Conservation (phyloP, 30 jellyfish, hydroid and myxozoan species). For the Nemopilema nomurai region DNA sequence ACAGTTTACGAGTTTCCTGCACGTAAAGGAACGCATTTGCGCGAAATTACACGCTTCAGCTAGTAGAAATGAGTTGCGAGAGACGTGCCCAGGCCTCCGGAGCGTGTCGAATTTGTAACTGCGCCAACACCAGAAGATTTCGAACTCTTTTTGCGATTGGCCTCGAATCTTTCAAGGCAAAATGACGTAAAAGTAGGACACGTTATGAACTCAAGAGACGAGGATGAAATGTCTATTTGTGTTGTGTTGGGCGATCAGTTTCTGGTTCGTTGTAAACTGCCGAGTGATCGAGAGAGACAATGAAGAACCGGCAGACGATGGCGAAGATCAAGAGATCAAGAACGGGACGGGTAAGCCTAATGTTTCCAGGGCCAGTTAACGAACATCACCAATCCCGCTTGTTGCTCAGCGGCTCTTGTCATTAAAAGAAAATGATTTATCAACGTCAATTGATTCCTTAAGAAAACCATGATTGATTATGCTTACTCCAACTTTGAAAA, state of each 20-base stretch:
- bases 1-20: slow-evolving; percentile 9
- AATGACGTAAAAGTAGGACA: slow-evolving; percentile 15
- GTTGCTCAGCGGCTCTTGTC: too few species aligned
- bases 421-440: too few species aligned
- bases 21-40: slow-evolving; percentile 11
- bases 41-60: slow-evolving; percentile 70
- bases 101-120: not conserved
- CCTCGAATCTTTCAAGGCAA: not conserved
- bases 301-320: slow-evolving; percentile 26
- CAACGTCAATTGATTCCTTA: too few species aligned
- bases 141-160: not conserved
- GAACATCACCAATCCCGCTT: too few species aligned
- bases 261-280: slow-evolving; percentile 24
- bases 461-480: too few species aligned
- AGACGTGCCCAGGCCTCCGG: slow-evolving; percentile 36
- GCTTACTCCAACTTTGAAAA: too few species aligned
- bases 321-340: slow-evolving; percentile 57
- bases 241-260: slow-evolving; percentile 4
- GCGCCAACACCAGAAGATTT: not conserved
- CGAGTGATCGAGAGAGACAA: slow-evolving; percentile 37
- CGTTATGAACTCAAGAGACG: slow-evolving; percentile 45
- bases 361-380: not conserved
- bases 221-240: slow-evolving; percentile 38
- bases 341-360: slow-evolving; percentile 54
- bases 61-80: not conserved